Evolutionary conservation across 2,113 vertebrate genomes (phyloP).

Genomic region (Prochilodus magdalenae): DNA sequence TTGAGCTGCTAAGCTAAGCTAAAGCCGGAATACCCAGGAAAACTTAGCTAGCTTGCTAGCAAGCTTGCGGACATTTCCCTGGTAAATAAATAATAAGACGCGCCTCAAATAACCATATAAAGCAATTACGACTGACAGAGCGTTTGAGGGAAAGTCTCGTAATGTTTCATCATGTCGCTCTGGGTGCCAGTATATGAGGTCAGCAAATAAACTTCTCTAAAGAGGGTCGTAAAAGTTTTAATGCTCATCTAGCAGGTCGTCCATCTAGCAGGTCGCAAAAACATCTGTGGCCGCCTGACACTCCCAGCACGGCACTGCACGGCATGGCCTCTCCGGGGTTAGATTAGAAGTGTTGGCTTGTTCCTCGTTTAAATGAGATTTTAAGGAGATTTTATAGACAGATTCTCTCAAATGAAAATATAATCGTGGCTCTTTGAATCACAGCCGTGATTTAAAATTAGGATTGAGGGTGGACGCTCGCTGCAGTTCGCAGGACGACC

Average conservation of each 20-base stretch:
- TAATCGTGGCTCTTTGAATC: background rate
- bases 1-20: background rate
- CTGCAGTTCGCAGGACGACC: background rate
- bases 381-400: too few species aligned
- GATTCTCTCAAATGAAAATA: background rate
- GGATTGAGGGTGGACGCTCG: background rate
- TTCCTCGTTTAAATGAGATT: too few species aligned
- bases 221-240: constrained; percentile 26
- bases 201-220: background rate
- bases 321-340: too few species aligned
- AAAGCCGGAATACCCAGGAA: too few species aligned
- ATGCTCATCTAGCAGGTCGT: background rate
- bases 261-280: background rate
- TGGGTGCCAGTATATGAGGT: background rate
- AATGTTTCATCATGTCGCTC: background rate
- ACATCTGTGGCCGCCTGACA: constrained; percentile 8
- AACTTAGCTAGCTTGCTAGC: background rate
- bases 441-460: background rate
- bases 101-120: background rate
- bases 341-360: too few species aligned
- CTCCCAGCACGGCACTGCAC: background rate
- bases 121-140: background rate
- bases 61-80: background rate
- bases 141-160: background rate
- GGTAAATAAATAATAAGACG: background rate